Conservation (phyloP, 2,113 vertebrate genomes). For the Sinocyclocheilus grahami region DNA sequence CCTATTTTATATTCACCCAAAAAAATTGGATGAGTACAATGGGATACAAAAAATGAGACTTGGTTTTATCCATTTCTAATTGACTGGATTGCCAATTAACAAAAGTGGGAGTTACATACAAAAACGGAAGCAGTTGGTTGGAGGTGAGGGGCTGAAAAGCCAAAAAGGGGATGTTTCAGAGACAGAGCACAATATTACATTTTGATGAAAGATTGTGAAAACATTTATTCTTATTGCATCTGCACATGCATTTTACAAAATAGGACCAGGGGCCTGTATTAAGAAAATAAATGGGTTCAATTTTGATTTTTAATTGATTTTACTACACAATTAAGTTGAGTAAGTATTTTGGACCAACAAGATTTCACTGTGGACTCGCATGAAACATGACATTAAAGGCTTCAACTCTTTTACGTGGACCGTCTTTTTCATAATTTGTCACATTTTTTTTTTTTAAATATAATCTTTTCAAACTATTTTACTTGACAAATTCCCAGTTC, state of each 20-base stretch:
- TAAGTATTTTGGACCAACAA: background rate
- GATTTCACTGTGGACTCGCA: background rate
- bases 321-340: background rate
- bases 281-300: background rate
- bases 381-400: background rate
- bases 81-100: no score
- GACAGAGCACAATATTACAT: background rate
- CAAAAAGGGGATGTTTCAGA: no score
- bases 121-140: background rate
- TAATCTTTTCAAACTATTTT: no score
- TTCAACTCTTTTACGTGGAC: background rate
- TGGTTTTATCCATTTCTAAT: no score
- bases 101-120: no score
- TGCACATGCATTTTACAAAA: background rate
- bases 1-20: background rate
- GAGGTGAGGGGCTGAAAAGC: background rate
- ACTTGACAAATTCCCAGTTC: no score
- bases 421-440: background rate
- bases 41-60: background rate
- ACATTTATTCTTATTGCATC: background rate
- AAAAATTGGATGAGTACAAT: background rate
- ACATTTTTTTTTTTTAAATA: background rate
- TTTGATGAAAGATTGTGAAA: background rate
- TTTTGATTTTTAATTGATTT: background rate
- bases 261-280: background rate